These are phyloP conservation scores for Nixonia krombeini DNA, from an alignment of 1,140 invertebrate genomes.

Conservation along the genomic window DNA sequence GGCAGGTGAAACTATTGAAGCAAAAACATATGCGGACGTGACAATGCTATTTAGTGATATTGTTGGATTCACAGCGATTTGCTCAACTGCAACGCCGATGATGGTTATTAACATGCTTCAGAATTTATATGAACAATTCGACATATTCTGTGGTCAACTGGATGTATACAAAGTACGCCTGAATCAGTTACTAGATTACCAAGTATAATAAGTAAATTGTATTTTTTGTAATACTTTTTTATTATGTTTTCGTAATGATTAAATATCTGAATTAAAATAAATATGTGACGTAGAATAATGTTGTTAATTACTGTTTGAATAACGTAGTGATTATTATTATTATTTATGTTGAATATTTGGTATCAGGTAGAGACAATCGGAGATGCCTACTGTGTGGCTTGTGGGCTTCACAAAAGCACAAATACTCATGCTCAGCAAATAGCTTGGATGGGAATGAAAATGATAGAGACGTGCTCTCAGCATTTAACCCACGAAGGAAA, in stretches of 20 bases:
- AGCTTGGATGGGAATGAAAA: conserved; percentile 93
- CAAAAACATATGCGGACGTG: conserved; percentile 91
- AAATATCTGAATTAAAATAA: no score
- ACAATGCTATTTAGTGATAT: conserved; percentile 97
- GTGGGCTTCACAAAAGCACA: conserved; percentile 87
- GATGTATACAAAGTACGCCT: conserved; percentile 91
- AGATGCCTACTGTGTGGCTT: conserved; percentile 95
- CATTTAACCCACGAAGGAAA: conserved; percentile 92
- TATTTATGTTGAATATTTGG: not conserved
- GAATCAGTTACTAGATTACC: no score
- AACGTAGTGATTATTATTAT: no score
- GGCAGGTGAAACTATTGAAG: conserved; percentile 89
- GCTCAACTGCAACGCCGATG: conserved; percentile 90
- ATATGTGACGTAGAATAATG: no score
- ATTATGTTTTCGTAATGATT: no score
- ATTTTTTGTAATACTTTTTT: no score
- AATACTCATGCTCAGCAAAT: conserved; percentile 92
- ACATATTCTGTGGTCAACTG: conserved; percentile 88
- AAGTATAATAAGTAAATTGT: no score
- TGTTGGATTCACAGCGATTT: conserved; percentile 96
- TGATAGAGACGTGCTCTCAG: conserved; percentile 90
- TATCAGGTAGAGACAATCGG: conserved; percentile 93
- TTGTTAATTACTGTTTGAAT: no score
- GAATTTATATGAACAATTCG: conserved; percentile 92
- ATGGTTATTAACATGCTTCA: conserved; percentile 97